phyloP scores from a whole-genome alignment of 2,113 vertebrate species.

The Procavia capensis region DNA sequence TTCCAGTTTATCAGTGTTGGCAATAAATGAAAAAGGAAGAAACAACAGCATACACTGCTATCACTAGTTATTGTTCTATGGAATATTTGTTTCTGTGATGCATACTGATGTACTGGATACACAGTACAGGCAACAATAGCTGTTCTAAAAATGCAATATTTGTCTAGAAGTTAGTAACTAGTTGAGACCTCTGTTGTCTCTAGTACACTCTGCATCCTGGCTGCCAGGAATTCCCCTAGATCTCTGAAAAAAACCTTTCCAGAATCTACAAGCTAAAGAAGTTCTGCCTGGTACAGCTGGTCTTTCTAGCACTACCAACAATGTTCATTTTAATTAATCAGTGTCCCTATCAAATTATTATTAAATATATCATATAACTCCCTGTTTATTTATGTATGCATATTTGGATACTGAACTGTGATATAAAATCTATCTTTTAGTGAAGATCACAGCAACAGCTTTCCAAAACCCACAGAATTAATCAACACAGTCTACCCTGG shows the following conservation, averaged over 20 bases:
- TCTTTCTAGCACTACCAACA: background rate
- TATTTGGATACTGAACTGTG: background rate
- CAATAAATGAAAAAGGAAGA: background rate
- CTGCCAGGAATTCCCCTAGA: background rate
- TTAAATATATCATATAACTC: background rate
- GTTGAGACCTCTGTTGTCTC: too few relatives aligned
- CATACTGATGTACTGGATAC: background rate
- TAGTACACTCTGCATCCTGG: background rate
- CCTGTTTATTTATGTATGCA: background rate
- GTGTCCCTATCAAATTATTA: background rate
- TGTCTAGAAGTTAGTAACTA: background rate
- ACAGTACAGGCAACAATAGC: background rate
- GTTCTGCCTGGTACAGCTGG: background rate
- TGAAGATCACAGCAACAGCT: background rate
- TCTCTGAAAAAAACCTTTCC: background rate
- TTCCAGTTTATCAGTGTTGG: background rate
- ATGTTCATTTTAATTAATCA: background rate
- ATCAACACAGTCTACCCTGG: background rate
- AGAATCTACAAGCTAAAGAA: background rate
- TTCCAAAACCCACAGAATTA: background rate
- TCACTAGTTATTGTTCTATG: background rate
- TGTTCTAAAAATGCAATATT: background rate
- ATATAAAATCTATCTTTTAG: slow-evolving; percentile 2
- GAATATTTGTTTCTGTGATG: background rate
- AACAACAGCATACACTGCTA: background rate